These are phyloP conservation scores for Anableps anableps DNA, from an alignment of 2,797 vertebrate species.

Conservation along the genomic window DNA sequence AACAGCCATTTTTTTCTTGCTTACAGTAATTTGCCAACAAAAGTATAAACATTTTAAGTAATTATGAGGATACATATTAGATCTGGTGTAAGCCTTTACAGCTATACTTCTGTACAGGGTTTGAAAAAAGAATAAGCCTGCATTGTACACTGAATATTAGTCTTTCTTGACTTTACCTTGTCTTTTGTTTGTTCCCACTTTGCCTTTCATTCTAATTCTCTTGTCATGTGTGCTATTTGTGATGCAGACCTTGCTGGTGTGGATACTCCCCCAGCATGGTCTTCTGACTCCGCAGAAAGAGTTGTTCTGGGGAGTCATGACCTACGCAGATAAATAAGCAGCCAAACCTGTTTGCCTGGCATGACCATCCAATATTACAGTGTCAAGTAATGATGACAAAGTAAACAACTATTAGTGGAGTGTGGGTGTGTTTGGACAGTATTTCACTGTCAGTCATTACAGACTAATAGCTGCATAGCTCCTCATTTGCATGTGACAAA, in stretches of 20 bases:
- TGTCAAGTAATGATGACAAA: slow-evolving; percentile 54
- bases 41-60: slow-evolving; percentile 88
- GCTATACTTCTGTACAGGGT: slow-evolving; percentile 80
- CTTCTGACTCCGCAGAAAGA: slow-evolving; percentile 57
- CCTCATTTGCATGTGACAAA: slow-evolving; percentile 20
- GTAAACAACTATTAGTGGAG: slow-evolving; percentile 44
- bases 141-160: slow-evolving; percentile 29
- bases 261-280: slow-evolving; percentile 57
- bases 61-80: slow-evolving; percentile 87
- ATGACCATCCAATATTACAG: slow-evolving; percentile 50
- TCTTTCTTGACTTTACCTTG: slow-evolving; percentile 58
- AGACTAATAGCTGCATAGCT: slow-evolving; percentile 31
- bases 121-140: slow-evolving; percentile 79
- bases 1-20: slow-evolving; percentile 38
- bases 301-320: slow-evolving; percentile 54
- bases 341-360: slow-evolving; percentile 56
- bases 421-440: slow-evolving; percentile 34
- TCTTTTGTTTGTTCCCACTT: slow-evolving; percentile 46
- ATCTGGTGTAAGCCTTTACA: slow-evolving; percentile 85
- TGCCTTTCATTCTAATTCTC: slow-evolving; percentile 33
- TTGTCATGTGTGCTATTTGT: slow-evolving; percentile 47
- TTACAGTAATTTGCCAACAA: slow-evolving; percentile 85
- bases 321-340: slow-evolving; percentile 61
- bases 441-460: slow-evolving; percentile 32
- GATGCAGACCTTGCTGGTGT: slow-evolving; percentile 49